Evolutionary conservation across 2,113 vertebrate genomes (phyloP), one percentile per base, ranked within the genome.

Genomic region (rat (Rattus norvegicus)): DNA sequence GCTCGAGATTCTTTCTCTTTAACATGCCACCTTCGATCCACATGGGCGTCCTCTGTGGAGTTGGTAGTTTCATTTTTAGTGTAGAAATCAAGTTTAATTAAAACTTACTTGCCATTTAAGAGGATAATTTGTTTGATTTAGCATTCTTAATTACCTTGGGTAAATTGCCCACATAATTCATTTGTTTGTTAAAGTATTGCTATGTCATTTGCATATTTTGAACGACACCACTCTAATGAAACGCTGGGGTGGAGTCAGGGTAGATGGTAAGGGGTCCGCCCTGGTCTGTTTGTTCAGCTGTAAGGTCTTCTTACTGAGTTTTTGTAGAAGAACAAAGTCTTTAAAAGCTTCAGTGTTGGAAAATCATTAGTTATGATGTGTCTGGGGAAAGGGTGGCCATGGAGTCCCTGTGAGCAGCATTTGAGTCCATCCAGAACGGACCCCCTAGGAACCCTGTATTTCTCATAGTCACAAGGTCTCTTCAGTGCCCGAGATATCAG

Each of bases 121-220:
- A 91, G 97, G 97, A 95, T 98, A 98, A 97, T 98, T 98, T 98
- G 95, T 98, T 98, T 98, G 95, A 96, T 93, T 98, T 98, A 96
- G 96, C 95, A 96, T 97, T 98, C 92, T 97, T 97, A 98, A 97
- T 98, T 98, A 94, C 96, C 95, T 96, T 97, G 93, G 98, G 95
- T 97, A 96, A 97, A 96, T 98, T 98, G 98, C 97, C 96, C 97
- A 73, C 94, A 93, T 94, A 97, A 97, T 97, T 95, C 89, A 72
- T 98, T 97, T 98, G 80, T 96, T 90, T 98, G 93, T 98, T 95
- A 92, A 73, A 97, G 96, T 97, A 94, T 95, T 93, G 93, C 92
- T 76, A 73, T 91, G 94, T 85, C 69, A 96, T 98, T 98, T 98
- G 91, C 93, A 95, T 97, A 95, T 91, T 95, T 96, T 95, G 94